Evolutionary conservation across 1,140 invertebrate species (phyloP).

Genomic region (Dreissena rostriformis): DNA sequence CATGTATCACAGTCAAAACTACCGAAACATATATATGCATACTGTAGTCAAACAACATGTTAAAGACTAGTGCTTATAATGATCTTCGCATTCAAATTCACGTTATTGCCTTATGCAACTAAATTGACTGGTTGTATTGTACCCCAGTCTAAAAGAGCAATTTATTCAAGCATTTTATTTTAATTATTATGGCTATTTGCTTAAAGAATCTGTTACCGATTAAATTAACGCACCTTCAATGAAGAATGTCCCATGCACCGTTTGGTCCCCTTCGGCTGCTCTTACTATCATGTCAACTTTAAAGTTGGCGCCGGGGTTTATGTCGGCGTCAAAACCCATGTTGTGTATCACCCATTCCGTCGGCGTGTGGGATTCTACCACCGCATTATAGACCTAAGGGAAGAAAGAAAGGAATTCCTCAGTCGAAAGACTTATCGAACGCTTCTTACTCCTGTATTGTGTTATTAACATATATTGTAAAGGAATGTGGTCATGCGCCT

Average conservation of each 20-base stretch:
- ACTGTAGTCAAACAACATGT: no score
- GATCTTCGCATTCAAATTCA: no score
- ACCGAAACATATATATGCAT: no score
- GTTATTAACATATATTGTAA: neutral
- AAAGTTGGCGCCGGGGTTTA: constrained; percentile 21
- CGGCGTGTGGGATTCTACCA: constrained; percentile 16
- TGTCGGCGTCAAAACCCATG: constrained; percentile 27
- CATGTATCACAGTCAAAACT: no score
- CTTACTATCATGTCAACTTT: constrained; percentile 7
- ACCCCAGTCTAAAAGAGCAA: neutral
- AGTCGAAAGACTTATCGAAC: neutral
- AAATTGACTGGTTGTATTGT: no score
- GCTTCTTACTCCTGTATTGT: neutral
- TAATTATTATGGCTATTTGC: no score
- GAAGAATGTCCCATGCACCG: constrained; percentile 1
- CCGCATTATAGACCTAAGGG: constrained; percentile 35
- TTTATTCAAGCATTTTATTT: no score
- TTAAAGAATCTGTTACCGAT: no score
- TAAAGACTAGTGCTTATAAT: no score
- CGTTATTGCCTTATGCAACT: no score
- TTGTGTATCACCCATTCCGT: constrained; percentile 36
- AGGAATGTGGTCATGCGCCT: neutral
- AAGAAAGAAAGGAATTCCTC: neutral
- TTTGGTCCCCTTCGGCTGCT: constrained; percentile 4
- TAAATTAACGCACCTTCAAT: constrained; percentile 19